Conservation (phyloP, 2,888 invertebrate genomes). For the Pseudococcus viburni region DNA sequence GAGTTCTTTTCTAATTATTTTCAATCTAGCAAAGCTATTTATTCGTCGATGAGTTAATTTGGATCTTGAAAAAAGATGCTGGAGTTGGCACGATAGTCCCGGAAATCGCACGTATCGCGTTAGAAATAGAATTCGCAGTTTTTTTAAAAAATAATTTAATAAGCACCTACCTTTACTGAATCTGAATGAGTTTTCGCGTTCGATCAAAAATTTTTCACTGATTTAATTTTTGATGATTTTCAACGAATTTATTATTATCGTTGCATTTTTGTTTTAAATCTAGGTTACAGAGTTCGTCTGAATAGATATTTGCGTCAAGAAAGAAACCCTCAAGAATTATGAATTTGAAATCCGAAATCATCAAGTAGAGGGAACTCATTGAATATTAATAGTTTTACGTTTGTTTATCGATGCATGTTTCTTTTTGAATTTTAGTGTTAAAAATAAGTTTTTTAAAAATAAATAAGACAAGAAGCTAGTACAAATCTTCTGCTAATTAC, state of each 20-base stretch:
- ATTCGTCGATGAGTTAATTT: neutral
- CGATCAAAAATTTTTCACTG: too few relatives aligned
- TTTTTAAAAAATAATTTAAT: neutral
- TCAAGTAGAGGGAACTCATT: neutral
- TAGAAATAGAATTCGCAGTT: neutral
- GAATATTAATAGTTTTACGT: neutral
- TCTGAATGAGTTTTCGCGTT: too few relatives aligned
- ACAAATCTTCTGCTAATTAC: neutral
- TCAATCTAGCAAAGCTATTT: neutral
- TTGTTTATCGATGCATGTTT: too few relatives aligned
- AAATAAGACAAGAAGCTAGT: neutral
- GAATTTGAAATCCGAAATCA: neutral
- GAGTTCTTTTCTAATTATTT: neutral
- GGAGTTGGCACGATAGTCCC: neutral
- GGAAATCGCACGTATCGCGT: neutral
- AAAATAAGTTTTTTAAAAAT: neutral
- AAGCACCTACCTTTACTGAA: neutral
- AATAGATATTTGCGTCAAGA: neutral
- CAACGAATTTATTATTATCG: too few relatives aligned
- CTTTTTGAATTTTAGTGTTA: too few relatives aligned
- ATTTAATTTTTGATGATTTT: too few relatives aligned
- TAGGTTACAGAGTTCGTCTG: too few relatives aligned
- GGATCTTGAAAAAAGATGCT: neutral
- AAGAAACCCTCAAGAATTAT: neutral
- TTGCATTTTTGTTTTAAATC: too few relatives aligned